These are phyloP conservation scores for Nephrotoma flavescens DNA, from an alignment of 2,888 invertebrate species.

Conservation along the genomic window DNA sequence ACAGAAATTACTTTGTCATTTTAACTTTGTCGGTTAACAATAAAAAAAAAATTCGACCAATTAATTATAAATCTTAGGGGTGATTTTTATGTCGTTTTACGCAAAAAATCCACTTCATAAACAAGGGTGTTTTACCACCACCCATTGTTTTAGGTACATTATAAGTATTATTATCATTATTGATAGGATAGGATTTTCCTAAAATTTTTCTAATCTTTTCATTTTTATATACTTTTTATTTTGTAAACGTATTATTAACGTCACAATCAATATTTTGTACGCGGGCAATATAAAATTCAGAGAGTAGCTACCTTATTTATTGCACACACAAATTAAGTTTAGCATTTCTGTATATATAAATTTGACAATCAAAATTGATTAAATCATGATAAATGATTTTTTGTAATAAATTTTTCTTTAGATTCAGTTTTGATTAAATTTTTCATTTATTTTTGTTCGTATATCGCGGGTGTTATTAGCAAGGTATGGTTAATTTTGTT, in stretches of 20 bases:
- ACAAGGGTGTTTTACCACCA: not conserved
- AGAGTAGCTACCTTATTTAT: not conserved
- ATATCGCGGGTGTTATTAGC: not conserved
- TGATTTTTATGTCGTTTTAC: not conserved
- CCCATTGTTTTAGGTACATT: not conserved
- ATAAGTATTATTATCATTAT: not conserved
- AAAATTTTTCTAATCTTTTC: not conserved
- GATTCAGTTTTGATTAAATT: not conserved
- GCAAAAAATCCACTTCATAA: not conserved
- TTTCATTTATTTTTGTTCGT: not conserved
- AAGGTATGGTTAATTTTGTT: too few species aligned
- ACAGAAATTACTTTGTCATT: not conserved
- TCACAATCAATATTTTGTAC: not conserved
- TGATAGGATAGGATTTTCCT: not conserved
- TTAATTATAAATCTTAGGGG: not conserved
- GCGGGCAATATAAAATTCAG: not conserved
- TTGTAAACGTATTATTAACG: not conserved
- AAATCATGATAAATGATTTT: not conserved
- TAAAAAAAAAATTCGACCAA: not conserved
- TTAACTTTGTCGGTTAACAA: not conserved
- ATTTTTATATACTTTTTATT: not conserved
- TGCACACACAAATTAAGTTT: not conserved
- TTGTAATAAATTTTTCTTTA: not conserved
- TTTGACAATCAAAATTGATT: not conserved
- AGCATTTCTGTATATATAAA: not conserved